Base-by-base conservation (phyloP, 35 echinoderm and acorn worm species). In the Nesometra sesokonis region DNA sequence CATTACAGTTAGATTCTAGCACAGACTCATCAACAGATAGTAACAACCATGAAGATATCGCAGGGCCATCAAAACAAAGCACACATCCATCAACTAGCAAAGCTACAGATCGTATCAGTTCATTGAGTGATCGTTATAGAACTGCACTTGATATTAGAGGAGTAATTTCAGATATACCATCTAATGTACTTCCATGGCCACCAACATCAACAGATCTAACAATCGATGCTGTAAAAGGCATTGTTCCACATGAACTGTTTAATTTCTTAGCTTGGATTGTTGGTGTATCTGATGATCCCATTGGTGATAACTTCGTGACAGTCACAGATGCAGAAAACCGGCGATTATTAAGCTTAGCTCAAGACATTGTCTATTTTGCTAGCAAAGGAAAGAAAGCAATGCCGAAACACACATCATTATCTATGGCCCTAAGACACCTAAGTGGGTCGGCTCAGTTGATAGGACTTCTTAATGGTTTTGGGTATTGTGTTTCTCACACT, bases 391-490 rank as follows among this genome's bases (percentile, higher is more conserved):
- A 83, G 37, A 85, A 76, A 37, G 0, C 46, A 27, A 87, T 91
- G 85, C 93, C 93, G 19, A 94, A 94, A 46, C 93, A 91, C 29
- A 21, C 83, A 0, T 88, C 89, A 13, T 57, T 95, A 19, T 76
- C 82, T 35, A 95, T 95, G 90, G 90, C 93, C 8, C 78, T 91
- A 32, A 84, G 93, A 5, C 93, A 95, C 40, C 21, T 95, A 13
- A 95, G 78, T 80, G 90, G 87, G 32, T 91, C 89, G 31, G 57
- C 77, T 67, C 34, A 88, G 35, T 35, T 94, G 11, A 85, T 94
- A 32, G 93, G 93, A 11, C 34, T 94, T 33, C 34, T 91, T 0
- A 94, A 91, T 91, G 93, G 93, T 31, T 86, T 94, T 32, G 93
- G 93, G 13, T 83, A 94, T 37, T 76, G n/a, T 29, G 67, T 36